Evolutionary conservation across 2,797 vertebrate genomes (phyloP).

Genomic region (Menidia menidia): DNA sequence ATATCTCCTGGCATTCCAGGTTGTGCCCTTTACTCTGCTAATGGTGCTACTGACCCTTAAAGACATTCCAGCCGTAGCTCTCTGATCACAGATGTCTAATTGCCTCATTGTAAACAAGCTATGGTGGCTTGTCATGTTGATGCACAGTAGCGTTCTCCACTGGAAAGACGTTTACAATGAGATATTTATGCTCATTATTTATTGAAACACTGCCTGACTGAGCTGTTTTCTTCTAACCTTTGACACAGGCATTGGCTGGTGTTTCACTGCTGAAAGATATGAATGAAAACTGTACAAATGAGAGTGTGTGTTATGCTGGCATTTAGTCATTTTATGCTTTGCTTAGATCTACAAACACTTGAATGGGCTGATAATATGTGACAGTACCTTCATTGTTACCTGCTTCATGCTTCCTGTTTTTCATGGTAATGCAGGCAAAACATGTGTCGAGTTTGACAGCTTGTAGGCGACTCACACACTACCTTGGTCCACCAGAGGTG

Average conservation of each 20-base stretch:
- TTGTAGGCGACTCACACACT: background rate
- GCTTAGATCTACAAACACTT: constrained; percentile 48
- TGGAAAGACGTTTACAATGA: background rate
- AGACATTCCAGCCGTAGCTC: constrained; percentile 61
- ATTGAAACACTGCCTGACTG: background rate
- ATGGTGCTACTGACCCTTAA: constrained; percentile 71
- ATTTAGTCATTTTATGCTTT: constrained; percentile 46
- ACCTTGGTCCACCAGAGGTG: background rate
- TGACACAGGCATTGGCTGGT: constrained; percentile 20
- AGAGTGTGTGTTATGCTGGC: constrained; percentile 38
- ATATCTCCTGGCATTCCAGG: constrained; percentile 79
- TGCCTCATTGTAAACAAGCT: constrained; percentile 56
- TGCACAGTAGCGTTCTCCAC: background rate
- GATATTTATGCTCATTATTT: background rate
- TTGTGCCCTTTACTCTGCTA: constrained; percentile 77
- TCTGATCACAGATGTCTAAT: constrained; percentile 63
- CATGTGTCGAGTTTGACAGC: background rate
- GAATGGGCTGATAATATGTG: constrained; percentile 26
- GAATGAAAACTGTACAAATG: constrained; percentile 33
- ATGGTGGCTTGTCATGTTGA: constrained; percentile 14
- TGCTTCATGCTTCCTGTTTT: background rate
- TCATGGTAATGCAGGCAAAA: background rate
- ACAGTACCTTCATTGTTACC: background rate
- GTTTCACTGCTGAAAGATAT: constrained; percentile 33
- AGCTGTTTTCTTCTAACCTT: constrained; percentile 33